Percentiles rank a stretch among this genome's conserved stretches.
Evolutionary conservation across 2,113 vertebrate species (phyloP).

Genomic region (Seriola rivoliana): DNA sequence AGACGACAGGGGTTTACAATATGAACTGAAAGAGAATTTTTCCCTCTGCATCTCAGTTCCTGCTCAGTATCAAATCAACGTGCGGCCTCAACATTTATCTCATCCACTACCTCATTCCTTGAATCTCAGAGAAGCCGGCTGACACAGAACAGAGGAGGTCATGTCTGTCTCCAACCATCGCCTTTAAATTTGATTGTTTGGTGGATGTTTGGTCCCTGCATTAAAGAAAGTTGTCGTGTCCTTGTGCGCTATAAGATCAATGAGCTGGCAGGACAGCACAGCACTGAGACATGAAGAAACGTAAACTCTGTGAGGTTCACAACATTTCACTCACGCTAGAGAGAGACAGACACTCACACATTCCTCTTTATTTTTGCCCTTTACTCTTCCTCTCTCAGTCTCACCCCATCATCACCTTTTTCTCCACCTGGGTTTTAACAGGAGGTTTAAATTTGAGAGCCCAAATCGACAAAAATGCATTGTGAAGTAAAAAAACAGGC

Average conservation of each 20-base stretch:
- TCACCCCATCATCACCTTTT: neutral
- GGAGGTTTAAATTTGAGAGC: slow-evolving; percentile 41
- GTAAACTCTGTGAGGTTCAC: neutral
- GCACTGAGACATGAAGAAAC: slow-evolving; percentile 5
- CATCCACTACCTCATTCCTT: slow-evolving; percentile 44
- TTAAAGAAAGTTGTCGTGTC: neutral
- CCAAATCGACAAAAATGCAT: slow-evolving; percentile 39
- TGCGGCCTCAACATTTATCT: slow-evolving; percentile 42
- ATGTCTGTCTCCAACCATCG: slow-evolving; percentile 38
- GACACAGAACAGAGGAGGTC: slow-evolving; percentile 66
- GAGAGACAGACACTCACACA: neutral
- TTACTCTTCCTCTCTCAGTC: neutral
- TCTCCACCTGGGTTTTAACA: slow-evolving; percentile 6
- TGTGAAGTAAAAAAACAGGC: slow-evolving; percentile 28
- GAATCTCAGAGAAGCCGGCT: slow-evolving; percentile 50
- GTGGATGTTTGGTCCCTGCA: slow-evolving; percentile 11
- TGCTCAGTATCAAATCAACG: slow-evolving; percentile 59
- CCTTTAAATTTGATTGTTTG: slow-evolving; percentile 22
- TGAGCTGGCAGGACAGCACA: slow-evolving; percentile 37
- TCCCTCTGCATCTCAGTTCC: slow-evolving; percentile 37
- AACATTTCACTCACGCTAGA: slow-evolving; percentile 1
- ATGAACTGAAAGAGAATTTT: slow-evolving; percentile 20
- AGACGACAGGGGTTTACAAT: slow-evolving; percentile 49
- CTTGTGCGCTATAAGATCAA: slow-evolving; percentile 47
- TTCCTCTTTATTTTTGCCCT: neutral